A percentile compares a stretch with the other conserved stretches of the same genome.
These are phyloP conservation scores for Cydia strobilella DNA, from an alignment of 1,140 invertebrate genomes.

Conservation along the genomic window DNA sequence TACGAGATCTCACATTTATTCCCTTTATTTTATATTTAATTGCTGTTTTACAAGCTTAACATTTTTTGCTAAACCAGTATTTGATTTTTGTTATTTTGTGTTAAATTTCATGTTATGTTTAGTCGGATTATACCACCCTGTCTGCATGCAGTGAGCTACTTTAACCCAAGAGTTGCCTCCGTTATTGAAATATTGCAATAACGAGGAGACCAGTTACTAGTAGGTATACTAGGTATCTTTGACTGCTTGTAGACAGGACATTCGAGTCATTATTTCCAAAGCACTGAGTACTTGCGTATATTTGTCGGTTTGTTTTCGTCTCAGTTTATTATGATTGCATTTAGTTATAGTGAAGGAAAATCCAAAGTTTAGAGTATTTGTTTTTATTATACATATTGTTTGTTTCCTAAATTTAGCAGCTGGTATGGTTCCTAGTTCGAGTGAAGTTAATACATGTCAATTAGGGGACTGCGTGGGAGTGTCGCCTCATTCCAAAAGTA, in stretches of 20 bases:
- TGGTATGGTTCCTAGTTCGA: constrained; percentile 81
- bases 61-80: constrained; percentile 80
- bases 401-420: constrained; percentile 78
- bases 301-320: constrained; percentile 68
- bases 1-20: constrained; percentile 80
- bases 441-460: constrained; percentile 81
- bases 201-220: constrained; percentile 45
- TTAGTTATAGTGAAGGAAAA: constrained; percentile 79
- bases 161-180: constrained; percentile 55
- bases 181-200: constrained; percentile 50
- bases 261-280: constrained; percentile 72
- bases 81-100: constrained; percentile 77
- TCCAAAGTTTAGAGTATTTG: constrained; percentile 78
- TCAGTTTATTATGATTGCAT: constrained; percentile 74
- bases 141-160: constrained; percentile 65
- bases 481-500: constrained; percentile 65
- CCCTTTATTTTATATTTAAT: constrained; percentile 80
- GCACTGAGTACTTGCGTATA: constrained; percentile 74
- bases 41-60: constrained; percentile 79
- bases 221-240: constrained; percentile 41
- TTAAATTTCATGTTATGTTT: constrained; percentile 70
- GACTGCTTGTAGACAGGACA: constrained; percentile 65
- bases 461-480: constrained; percentile 77
- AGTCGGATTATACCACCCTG: constrained; percentile 63
- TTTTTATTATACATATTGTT: constrained; percentile 41